Percentiles rank a stretch among this genome's conserved stretches.
Evolutionary conservation across 2,888 invertebrate genomes (phyloP).

Genomic region (Drosophila hamatofila): DNA sequence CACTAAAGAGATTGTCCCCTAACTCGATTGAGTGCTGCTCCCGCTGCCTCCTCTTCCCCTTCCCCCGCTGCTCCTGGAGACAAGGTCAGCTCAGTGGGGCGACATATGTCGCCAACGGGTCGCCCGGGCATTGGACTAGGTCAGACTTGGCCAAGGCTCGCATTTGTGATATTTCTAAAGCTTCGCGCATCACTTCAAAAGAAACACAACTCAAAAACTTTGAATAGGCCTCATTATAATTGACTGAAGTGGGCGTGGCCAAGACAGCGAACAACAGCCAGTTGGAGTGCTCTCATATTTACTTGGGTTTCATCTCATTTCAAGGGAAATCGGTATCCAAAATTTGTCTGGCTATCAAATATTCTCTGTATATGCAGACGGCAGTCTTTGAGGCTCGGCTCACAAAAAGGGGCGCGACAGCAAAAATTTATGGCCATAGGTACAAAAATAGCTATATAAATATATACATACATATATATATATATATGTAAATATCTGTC

Average conservation of each 20-base stretch:
- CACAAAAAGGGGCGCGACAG: neutral
- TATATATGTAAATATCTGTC: neutral
- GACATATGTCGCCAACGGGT: conserved; percentile 12
- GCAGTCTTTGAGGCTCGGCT: neutral
- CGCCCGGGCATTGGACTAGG: conserved; percentile 25
- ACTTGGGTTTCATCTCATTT: neutral
- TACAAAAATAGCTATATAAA: neutral
- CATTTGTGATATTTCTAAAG: neutral
- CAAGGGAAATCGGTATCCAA: conserved; percentile 1
- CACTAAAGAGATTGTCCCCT: conserved; percentile 12
- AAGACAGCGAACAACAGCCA: neutral
- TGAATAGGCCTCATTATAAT: conserved; percentile 6
- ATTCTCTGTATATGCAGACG: neutral
- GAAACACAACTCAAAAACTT: neutral
- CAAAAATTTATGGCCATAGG: too few species aligned
- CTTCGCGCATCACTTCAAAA: neutral
- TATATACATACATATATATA: neutral
- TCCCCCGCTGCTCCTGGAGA: neutral
- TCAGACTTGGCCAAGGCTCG: conserved; percentile 15
- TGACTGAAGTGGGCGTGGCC: conserved; percentile 13
- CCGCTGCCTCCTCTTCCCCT: neutral
- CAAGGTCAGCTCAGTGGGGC: conserved; percentile 11
- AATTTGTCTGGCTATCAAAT: conserved; percentile 3
- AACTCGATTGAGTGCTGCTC: conserved; percentile 28
- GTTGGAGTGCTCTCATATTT: neutral